A percentile compares a stretch with the other conserved stretches of the same genome.
These are phyloP conservation scores for Oncorhynchus masou DNA, from an alignment of 2,113 vertebrate genomes.

Conservation along the genomic window DNA sequence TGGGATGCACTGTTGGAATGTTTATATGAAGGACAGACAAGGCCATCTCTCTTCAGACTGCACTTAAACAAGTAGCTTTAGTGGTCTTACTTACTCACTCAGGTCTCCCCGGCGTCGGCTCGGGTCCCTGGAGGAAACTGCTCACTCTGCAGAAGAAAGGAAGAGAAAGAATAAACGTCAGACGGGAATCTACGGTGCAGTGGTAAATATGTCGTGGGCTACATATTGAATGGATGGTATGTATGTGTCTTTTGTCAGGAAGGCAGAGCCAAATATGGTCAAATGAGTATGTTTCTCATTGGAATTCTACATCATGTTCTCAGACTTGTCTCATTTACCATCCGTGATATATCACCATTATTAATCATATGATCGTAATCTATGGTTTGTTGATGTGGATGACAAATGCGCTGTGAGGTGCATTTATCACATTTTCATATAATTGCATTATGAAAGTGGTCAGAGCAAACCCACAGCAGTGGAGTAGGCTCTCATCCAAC, in stretches of 20 bases:
- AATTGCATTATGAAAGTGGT: slow-evolving; percentile 34
- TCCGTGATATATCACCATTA: slow-evolving; percentile 24
- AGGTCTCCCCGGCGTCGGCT: slow-evolving; percentile 52
- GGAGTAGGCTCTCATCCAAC: slow-evolving; percentile 34
- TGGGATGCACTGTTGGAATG: neutral
- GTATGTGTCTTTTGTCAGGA: neutral
- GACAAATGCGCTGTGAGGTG: slow-evolving; percentile 50
- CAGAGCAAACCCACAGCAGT: slow-evolving; percentile 23
- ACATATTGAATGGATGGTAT: neutral
- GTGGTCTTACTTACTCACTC: slow-evolving; percentile 69
- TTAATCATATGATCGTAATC: slow-evolving; percentile 40
- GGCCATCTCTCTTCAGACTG: slow-evolving; percentile 40
- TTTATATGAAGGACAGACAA: slow-evolving; percentile 47
- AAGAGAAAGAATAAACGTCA: neutral
- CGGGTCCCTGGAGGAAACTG: slow-evolving; percentile 70
- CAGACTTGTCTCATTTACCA: slow-evolving; percentile 34
- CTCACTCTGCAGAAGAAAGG: slow-evolving; percentile 54
- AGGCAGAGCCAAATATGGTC: neutral
- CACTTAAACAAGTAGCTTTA: slow-evolving; percentile 32
- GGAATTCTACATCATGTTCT: slow-evolving; percentile 19
- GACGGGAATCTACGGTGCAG: neutral
- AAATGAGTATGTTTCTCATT: neutral
- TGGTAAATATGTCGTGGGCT: neutral
- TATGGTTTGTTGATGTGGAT: slow-evolving; percentile 49
- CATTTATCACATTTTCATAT: slow-evolving; percentile 46